Conservation (phyloP, 2,797 vertebrate species). For the Hapalemur alaotrensis region DNA sequence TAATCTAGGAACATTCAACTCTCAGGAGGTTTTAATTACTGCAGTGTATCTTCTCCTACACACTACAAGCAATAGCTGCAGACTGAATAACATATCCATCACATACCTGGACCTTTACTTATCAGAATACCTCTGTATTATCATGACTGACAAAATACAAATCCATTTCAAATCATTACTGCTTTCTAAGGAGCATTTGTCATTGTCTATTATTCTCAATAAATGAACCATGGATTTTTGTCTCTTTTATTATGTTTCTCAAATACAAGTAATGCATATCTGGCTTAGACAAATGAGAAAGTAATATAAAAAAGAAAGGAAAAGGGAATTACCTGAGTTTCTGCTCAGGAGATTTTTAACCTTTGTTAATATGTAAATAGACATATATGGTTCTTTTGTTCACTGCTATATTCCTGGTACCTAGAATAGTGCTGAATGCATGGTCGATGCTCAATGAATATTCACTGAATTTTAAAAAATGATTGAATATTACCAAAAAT, state of each 20-base stretch:
- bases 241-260: constrained; percentile 49
- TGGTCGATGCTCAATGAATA: not conserved
- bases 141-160: constrained; percentile 21
- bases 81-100: not conserved
- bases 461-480: not conserved
- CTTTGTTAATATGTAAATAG: constrained; percentile 23
- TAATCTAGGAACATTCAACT: not conserved
- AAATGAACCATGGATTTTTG: constrained; percentile 60
- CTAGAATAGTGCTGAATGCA: not conserved
- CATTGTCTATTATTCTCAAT: constrained; percentile 39
- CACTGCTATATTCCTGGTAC: not conserved
- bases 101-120: not conserved
- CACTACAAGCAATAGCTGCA: not conserved
- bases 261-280: constrained; percentile 33
- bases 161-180: constrained; percentile 36
- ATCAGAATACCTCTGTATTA: not conserved
- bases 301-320: constrained; percentile 6
- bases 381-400: constrained; percentile 2
- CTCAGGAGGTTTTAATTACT: not conserved
- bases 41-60: not conserved
- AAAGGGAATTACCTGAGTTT: constrained; percentile 7
- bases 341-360: constrained; percentile 9
- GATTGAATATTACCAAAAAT: not conserved
- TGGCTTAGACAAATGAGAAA: constrained; percentile 56
- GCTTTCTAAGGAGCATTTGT: constrained; percentile 36